A percentile compares a stretch with the other conserved stretches of the same genome.
Evolutionary conservation across 2,888 invertebrate genomes (phyloP).

Genomic region (Sylvicola cinctus): DNA sequence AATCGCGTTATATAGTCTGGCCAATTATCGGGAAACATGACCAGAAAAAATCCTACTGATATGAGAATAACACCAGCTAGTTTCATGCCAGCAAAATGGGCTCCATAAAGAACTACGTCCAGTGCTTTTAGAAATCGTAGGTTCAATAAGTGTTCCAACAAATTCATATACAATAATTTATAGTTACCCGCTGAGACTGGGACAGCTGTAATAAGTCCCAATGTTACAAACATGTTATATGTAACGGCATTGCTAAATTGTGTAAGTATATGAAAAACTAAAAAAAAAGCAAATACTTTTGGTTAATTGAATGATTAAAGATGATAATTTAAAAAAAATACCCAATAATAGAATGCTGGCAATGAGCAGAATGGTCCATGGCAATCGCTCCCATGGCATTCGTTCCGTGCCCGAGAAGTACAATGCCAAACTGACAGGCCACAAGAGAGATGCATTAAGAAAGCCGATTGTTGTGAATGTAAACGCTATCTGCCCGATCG

Average conservation of each 20-base stretch:
- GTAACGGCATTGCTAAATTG: constrained; percentile 88
- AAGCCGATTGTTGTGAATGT: constrained; percentile 84
- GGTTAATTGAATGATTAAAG: background rate
- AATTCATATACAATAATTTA: background rate
- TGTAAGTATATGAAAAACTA: constrained; percentile 80
- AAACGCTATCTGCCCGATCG: constrained; percentile 76
- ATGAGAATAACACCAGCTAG: constrained; percentile 84
- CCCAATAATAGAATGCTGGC: constrained; percentile 63
- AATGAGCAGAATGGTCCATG: constrained; percentile 68
- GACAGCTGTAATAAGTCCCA: constrained; percentile 83
- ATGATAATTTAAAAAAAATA: constrained; percentile 21
- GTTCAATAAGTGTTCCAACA: background rate
- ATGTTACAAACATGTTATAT: constrained; percentile 84
- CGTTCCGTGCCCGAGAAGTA: constrained; percentile 74
- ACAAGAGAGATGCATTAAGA: constrained; percentile 68
- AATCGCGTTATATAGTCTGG: constrained; percentile 82
- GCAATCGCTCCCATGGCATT: constrained; percentile 61
- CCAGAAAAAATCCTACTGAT: constrained; percentile 75
- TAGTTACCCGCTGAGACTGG: constrained; percentile 76
- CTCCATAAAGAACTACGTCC: constrained; percentile 68
- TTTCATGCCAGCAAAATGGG: constrained; percentile 85
- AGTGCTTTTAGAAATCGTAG: constrained; percentile 34
- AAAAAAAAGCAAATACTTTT: constrained; percentile 11
- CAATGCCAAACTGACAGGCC: constrained; percentile 76
- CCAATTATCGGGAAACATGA: constrained; percentile 93